These are phyloP conservation scores for Epistrophella euchroma DNA, from an alignment of 2,888 invertebrate species.

Conservation along the genomic window DNA sequence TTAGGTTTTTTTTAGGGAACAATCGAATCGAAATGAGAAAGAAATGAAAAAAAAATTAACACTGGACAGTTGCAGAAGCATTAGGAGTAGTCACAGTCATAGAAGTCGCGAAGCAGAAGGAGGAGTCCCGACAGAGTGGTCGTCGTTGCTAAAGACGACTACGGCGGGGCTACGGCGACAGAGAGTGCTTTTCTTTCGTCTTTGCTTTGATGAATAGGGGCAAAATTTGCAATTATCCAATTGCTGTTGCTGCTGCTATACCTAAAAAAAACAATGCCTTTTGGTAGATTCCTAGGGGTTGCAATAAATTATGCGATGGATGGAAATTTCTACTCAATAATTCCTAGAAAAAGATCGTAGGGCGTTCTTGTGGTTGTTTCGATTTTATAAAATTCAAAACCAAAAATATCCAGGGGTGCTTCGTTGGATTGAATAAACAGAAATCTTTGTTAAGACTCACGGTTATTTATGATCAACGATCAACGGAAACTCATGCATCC, in stretches of 20 bases:
- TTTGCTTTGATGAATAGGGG: slow-evolving; percentile 65
- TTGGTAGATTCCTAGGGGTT: slow-evolving; percentile 45
- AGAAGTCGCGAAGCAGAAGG: not conserved
- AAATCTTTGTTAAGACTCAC: not conserved
- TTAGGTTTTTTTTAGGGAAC: slow-evolving; percentile 52
- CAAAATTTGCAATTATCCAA: slow-evolving; percentile 72
- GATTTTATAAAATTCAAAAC: slow-evolving; percentile 32
- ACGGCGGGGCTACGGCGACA: slow-evolving; percentile 4
- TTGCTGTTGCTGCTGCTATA: slow-evolving; percentile 46
- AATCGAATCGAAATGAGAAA: slow-evolving; percentile 49
- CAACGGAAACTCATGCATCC: slow-evolving; percentile 13
- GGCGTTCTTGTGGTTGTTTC: slow-evolving; percentile 4
- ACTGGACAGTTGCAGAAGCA: slow-evolving; percentile 53
- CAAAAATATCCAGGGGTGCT: slow-evolving; percentile 41
- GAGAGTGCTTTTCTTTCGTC: slow-evolving; percentile 14
- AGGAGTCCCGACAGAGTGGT: slow-evolving; percentile 56
- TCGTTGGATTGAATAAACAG: slow-evolving; percentile 42
- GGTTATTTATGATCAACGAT: not conserved
- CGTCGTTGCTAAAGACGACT: slow-evolving; percentile 28
- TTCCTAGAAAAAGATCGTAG: slow-evolving; percentile 13
- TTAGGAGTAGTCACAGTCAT: not conserved
- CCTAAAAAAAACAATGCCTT: slow-evolving; percentile 2
- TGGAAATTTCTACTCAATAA: slow-evolving; percentile 1
- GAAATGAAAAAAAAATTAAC: slow-evolving; percentile 18
- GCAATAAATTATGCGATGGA: not conserved